A percentile compares a stretch with the other conserved stretches of the same genome.
These are phyloP conservation scores for Panagrolaimus sp. DNA, from an alignment of 1,140 invertebrate genomes.

Conservation along the genomic window DNA sequence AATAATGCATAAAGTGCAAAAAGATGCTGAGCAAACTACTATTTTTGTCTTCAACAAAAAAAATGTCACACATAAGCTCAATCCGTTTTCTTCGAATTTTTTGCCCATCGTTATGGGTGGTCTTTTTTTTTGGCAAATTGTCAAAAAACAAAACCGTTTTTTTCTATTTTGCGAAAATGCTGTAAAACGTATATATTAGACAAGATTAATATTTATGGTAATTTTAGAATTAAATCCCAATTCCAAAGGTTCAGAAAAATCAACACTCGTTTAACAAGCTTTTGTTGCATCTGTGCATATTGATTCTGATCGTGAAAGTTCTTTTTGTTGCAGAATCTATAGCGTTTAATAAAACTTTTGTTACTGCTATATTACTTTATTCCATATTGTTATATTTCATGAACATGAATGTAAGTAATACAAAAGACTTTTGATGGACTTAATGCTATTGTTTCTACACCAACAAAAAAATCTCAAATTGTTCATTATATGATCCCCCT, in stretches of 20 bases:
- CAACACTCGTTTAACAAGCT: constrained; percentile 74
- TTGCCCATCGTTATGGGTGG: too few species aligned
- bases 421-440: constrained; percentile 74
- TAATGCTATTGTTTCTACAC: constrained; percentile 65
- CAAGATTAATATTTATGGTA: constrained; percentile 17
- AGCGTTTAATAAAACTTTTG: constrained; percentile 70
- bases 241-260: constrained; percentile 68
- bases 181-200: too few species aligned
- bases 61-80: too few species aligned
- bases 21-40: too few species aligned
- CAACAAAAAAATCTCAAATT: constrained; percentile 43
- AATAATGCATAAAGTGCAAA: too few species aligned
- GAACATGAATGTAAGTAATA: constrained; percentile 73
- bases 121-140: too few species aligned
- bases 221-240: constrained; percentile 69
- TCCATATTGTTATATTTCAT: constrained; percentile 62
- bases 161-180: too few species aligned
- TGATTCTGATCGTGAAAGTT: constrained; percentile 73
- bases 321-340: constrained; percentile 89
- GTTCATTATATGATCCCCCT: constrained; percentile 44
- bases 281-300: constrained; percentile 74
- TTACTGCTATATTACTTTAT: constrained; percentile 64
- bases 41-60: too few species aligned
- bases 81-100: too few species aligned
- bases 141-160: too few species aligned